Evolutionary conservation across 2,797 vertebrate genomes (phyloP).

Genomic region (Scarus forsteni): DNA sequence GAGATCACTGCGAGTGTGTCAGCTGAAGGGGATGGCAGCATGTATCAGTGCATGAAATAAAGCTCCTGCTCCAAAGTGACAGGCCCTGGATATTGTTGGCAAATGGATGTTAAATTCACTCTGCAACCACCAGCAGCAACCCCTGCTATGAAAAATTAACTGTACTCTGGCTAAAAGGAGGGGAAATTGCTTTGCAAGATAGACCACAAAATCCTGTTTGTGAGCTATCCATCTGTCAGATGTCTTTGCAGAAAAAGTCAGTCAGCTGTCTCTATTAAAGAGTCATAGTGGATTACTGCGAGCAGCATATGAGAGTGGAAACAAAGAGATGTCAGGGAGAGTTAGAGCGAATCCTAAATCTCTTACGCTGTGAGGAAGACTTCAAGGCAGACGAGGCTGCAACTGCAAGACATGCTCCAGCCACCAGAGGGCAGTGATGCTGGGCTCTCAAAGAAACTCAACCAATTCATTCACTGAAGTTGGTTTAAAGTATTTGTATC

Average conservation of each 20-base stretch:
- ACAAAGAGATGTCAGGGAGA: constrained; percentile 82
- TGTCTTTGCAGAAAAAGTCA: constrained; percentile 75
- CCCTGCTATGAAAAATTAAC: constrained; percentile 81
- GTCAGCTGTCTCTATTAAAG: constrained; percentile 77
- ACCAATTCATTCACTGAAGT: no score
- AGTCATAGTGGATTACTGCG: constrained; percentile 45
- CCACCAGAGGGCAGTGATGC: constrained; percentile 77
- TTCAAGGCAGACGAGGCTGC: constrained; percentile 2
- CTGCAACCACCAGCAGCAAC: constrained; percentile 74
- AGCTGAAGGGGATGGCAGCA: constrained; percentile 82
- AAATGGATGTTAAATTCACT: constrained; percentile 82
- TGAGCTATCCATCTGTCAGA: constrained; percentile 82
- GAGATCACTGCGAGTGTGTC: constrained; percentile 72
- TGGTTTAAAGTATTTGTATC: neutral
- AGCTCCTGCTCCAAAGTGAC: constrained; percentile 81
- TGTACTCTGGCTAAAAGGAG: constrained; percentile 77
- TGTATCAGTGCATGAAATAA: constrained; percentile 87
- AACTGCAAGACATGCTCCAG: constrained; percentile 23
- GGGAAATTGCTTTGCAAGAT: constrained; percentile 83
- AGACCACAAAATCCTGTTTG: constrained; percentile 82
- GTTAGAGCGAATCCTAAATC: constrained; percentile 76
- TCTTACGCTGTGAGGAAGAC: constrained; percentile 54
- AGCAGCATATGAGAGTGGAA: constrained; percentile 63
- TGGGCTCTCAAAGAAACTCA: no score
- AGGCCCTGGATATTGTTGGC: constrained; percentile 81